These are phyloP conservation scores for Austrolebias charrua DNA, from an alignment of 2,797 vertebrate genomes.

Conservation along the genomic window DNA sequence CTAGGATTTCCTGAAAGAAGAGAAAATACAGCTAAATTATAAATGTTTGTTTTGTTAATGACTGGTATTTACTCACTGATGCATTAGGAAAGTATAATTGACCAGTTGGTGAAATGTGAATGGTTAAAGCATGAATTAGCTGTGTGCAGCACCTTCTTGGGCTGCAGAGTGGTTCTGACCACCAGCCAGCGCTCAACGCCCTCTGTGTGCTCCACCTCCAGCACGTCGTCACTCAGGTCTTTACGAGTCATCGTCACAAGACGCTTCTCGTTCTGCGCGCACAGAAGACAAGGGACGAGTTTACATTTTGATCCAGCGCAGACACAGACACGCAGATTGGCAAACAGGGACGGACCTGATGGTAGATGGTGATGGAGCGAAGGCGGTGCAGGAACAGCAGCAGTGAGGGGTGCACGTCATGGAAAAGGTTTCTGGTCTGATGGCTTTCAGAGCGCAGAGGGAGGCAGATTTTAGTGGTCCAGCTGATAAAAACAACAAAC, in stretches of 20 bases:
- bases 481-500: constrained; percentile 58
- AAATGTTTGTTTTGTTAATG: too few species aligned
- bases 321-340: neutral
- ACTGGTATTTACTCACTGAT: too few species aligned
- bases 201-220: constrained; percentile 79
- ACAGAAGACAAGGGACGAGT: neutral
- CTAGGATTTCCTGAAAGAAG: too few species aligned
- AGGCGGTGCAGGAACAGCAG: constrained; percentile 84
- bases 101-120: neutral
- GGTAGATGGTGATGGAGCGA: constrained; percentile 80
- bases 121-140: neutral
- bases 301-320: neutral
- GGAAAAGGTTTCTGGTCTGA: constrained; percentile 83
- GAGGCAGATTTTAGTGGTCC: constrained; percentile 82
- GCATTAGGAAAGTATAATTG: too few species aligned
- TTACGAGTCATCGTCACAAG: constrained; percentile 77
- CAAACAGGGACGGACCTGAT: constrained; percentile 62
- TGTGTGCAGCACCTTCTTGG: constrained; percentile 69
- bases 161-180: constrained; percentile 74
- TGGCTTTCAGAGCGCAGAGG: constrained; percentile 79
- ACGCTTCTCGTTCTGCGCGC: constrained; percentile 70
- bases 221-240: constrained; percentile 76
- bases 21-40: too few species aligned
- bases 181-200: constrained; percentile 82
- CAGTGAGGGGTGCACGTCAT: constrained; percentile 82